Conservation (phyloP, 2,113 vertebrate species). For the Phaetusa simplex region DNA sequence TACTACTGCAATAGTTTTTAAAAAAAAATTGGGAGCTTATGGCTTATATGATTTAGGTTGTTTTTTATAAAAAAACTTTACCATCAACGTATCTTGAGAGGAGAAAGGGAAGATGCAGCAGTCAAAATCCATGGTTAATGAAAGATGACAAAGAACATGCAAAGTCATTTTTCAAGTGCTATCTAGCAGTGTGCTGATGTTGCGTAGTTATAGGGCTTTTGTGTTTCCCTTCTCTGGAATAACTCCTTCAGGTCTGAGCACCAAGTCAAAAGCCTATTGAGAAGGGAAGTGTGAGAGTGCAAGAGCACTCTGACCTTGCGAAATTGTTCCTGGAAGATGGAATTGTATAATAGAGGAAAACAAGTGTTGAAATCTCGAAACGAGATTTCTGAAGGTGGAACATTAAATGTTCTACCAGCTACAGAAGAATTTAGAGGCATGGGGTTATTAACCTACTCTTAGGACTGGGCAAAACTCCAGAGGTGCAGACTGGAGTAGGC, state of each 20-base stretch:
- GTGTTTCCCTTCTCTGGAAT: not conserved
- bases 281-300: not conserved
- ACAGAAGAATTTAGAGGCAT: not conserved
- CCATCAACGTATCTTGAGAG: not conserved
- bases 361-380: not conserved
- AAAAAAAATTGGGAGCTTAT: not conserved
- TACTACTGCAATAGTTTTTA: not conserved
- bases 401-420: not conserved
- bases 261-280: not conserved
- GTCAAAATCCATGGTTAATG: not conserved
- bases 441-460: not conserved
- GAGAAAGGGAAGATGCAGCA: not conserved
- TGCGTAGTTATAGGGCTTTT: not conserved
- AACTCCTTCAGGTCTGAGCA: not conserved
- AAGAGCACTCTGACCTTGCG: not conserved
- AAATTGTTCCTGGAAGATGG: not conserved
- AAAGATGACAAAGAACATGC: not conserved
- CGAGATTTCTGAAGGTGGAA: not conserved
- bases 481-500: not conserved
- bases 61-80: not conserved
- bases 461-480: not conserved
- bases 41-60: not conserved
- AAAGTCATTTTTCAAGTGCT: not conserved
- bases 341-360: not conserved
- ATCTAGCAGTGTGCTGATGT: not conserved